A percentile compares a stretch with the other conserved stretches of the same genome.
Evolutionary conservation across 2,797 vertebrate genomes (phyloP).

Genomic region (Hydrophis major): DNA sequence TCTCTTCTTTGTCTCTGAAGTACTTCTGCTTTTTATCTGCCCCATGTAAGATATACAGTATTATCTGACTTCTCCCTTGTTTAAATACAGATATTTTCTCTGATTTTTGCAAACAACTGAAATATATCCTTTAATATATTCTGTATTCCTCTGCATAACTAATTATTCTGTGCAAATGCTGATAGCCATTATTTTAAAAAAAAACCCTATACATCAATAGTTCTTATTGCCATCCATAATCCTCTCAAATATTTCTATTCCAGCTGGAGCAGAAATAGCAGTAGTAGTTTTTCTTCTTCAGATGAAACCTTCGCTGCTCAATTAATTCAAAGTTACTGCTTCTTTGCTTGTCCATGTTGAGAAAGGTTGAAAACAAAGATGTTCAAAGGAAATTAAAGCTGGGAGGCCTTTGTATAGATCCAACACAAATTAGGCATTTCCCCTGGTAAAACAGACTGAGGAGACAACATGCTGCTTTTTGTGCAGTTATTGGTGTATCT

Average conservation of each 20-base stretch:
- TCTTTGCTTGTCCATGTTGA: constrained; percentile 7
- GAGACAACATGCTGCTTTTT: background rate
- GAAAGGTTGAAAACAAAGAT: background rate
- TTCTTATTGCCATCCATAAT: background rate
- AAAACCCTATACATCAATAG: background rate
- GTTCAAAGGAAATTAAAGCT: background rate
- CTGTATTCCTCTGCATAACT: constrained; percentile 21
- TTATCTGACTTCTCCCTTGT: constrained; percentile 8
- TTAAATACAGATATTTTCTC: background rate
- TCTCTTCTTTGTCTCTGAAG: background rate
- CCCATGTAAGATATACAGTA: background rate
- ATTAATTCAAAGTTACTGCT: constrained; percentile 13
- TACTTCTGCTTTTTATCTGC: constrained; percentile 2
- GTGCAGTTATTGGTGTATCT: too few relatives aligned
- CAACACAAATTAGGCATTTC: background rate
- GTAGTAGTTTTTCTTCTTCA: constrained; percentile 3
- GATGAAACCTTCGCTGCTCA: background rate
- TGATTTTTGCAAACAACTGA: constrained; percentile 25
- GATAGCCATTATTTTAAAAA: constrained; percentile 10
- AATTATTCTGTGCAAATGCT: constrained; percentile 15
- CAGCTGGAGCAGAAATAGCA: background rate
- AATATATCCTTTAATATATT: background rate
- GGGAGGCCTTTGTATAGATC: background rate
- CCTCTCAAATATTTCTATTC: constrained; percentile 32
- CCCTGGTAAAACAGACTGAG: background rate